Evolutionary conservation across 64 coral and sea anemone genomes (phyloP).

Genomic region (Montipora foliosa): DNA sequence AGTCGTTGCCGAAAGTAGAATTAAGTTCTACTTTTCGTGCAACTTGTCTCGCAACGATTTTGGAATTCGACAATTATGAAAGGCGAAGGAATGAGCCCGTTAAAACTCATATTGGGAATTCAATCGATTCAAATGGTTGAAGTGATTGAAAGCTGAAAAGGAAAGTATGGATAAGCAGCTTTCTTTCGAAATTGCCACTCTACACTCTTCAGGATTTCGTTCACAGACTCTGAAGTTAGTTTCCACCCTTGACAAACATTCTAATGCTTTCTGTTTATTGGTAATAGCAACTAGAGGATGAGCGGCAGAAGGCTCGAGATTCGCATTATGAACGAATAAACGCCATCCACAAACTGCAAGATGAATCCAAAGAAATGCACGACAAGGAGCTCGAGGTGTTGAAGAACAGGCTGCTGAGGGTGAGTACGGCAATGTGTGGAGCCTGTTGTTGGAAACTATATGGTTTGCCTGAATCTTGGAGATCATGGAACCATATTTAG

Average conservation of each 20-base stretch:
- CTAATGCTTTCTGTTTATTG: background rate
- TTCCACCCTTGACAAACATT: background rate
- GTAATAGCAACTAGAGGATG: constrained; percentile 86
- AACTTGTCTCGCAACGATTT: too few relatives aligned
- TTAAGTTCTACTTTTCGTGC: too few relatives aligned
- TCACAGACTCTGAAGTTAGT: background rate
- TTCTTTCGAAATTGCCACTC: too few relatives aligned
- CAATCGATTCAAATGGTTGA: background rate
- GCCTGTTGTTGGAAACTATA: background rate
- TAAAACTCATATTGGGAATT: background rate
- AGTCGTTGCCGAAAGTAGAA: too few relatives aligned
- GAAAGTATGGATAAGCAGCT: background rate
- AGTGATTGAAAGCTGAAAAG: background rate
- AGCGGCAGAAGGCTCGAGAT: constrained; percentile 87
- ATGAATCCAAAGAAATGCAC: constrained; percentile 90
- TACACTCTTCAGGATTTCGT: background rate
- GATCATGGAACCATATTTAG: too few relatives aligned
- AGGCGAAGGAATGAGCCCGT: too few relatives aligned
- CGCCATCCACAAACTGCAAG: constrained; percentile 93
- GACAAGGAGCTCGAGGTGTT: constrained; percentile 72
- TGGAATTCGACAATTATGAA: too few relatives aligned
- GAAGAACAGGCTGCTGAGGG: constrained; percentile 59
- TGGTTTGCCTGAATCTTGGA: too few relatives aligned
- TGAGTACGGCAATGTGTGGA: background rate
- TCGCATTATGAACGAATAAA: constrained; percentile 92